Base-by-base conservation (phyloP, 1,140 invertebrate species). In the Atta cephalotes region DNA sequence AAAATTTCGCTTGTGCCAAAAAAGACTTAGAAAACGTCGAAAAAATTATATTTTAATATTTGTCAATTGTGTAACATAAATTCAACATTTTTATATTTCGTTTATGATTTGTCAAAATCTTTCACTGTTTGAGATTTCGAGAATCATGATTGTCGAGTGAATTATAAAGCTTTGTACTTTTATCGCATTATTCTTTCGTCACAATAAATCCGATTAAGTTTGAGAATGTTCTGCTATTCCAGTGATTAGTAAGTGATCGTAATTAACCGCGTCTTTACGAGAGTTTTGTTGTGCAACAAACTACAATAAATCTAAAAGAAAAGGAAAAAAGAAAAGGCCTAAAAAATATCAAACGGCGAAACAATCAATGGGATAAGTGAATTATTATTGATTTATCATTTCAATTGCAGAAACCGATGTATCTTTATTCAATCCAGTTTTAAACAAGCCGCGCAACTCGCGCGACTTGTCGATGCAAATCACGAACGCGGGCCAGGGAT, bases 391-490 rank as follows among this genome's bases (percentile, higher is more conserved):
- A 74, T 58, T 82, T 62, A 82, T 82, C 18, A 62, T 82, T 49
- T 82, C 68, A 74, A 62, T 74, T 72, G 28, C 53, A 49, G 53
- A 45, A n/a, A n/a, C 39, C 68, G 12, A 72, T 82, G 68, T 82
- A 74, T 60, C 80, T 82, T 62, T 72, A 60, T 74, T 49, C 39
- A 28, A 31, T 77, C 72, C 31, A 28, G 45, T 85, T 78, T 63
- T 68, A 68, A 77, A 63, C 71, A 49, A 77, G 58, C 72, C 72
- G 21, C 28, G n/a, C 72, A 35, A 78, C 45, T 76, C 72, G 31
- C 45, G n/a, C 72, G 25, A 78, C 45, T 76, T 78, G 60, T 85
- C 39, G 62, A 86, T 68, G 85, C 77, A 81, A 86, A 81, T 86
- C 51, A 81, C 58, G 49, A 60, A 12, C 45, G 28, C 16, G 39